These are phyloP conservation scores for Piprites chloris DNA, from an alignment of 2,113 vertebrate genomes.

Conservation along the genomic window DNA sequence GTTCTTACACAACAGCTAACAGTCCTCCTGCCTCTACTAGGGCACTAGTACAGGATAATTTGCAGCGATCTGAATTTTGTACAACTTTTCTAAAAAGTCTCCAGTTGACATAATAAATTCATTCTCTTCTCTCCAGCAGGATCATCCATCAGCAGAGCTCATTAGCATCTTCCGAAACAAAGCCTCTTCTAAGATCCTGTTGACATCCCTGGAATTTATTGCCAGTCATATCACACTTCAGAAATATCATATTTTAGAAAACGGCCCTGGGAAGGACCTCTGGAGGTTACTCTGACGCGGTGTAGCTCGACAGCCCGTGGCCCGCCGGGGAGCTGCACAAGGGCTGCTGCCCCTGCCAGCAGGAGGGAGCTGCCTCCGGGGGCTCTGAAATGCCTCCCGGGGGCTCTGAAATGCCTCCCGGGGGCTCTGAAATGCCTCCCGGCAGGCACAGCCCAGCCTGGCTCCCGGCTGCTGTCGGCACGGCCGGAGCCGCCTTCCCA, in stretches of 20 bases:
- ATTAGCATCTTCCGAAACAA: slow-evolving; percentile 44
- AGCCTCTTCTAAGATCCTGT: slow-evolving; percentile 21
- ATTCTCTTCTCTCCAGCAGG: neutral
- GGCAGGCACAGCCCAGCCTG: neutral
- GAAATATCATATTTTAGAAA: slow-evolving; percentile 30
- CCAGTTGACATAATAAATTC: slow-evolving; percentile 17
- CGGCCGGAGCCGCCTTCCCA: no score
- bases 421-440: no score
- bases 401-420: no score
- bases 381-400: no score
- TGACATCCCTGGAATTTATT: slow-evolving; percentile 34
- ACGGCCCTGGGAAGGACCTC: neutral
- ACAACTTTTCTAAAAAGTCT: slow-evolving; percentile 12
- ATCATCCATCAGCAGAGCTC: slow-evolving; percentile 34
- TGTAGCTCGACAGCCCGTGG: neutral
- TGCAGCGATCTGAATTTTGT: neutral
- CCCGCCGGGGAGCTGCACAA: neutral
- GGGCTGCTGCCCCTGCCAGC: neutral
- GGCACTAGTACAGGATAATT: neutral
- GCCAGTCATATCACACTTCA: neutral
- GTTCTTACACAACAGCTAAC: neutral
- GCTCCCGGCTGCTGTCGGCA: neutral
- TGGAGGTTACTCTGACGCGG: slow-evolving; percentile 8
- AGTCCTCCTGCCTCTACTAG: no score
- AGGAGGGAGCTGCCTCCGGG: neutral